Conservation (phyloP, 2,888 invertebrate genomes). For the Acrocyrtus sp. region DNA sequence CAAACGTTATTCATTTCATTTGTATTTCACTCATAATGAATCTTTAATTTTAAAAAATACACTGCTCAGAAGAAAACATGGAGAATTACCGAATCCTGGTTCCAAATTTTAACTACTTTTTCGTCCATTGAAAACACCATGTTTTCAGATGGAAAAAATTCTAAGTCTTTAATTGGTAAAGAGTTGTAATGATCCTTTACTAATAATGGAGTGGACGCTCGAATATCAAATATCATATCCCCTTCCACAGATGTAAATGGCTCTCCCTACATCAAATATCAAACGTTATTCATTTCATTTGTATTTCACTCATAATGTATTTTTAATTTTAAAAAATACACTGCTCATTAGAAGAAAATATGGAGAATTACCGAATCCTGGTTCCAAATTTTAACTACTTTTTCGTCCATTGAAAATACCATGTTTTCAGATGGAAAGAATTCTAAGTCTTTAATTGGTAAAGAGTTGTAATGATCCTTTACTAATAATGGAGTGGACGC, state of each 20-base stretch:
- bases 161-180: constrained; percentile 87
- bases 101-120: constrained; percentile 90
- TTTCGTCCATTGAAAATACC: constrained; percentile 89
- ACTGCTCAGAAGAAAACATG: too few species aligned
- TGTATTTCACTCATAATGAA: constrained; percentile 9
- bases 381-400: constrained; percentile 91
- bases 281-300: too few species aligned
- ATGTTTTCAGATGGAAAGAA: constrained; percentile 81
- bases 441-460: constrained; percentile 88
- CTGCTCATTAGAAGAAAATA: too few species aligned
- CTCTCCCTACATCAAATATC: constrained; percentile 75
- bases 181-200: constrained; percentile 97
- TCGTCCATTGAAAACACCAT: constrained; percentile 90
- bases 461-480: constrained; percentile 95
- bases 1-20: too few species aligned
- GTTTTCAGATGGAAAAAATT: constrained; percentile 80
- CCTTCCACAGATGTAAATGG: constrained; percentile 94
- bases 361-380: constrained; percentile 77
- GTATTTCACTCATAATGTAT: constrained; percentile 7
- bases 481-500: constrained; percentile 86
- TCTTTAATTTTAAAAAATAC: background rate
- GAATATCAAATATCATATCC: constrained; percentile 89
- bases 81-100: constrained; percentile 78
- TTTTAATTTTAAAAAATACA: background rate
- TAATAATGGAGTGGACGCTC: constrained; percentile 86